These are phyloP conservation scores for Neodiprion pinetum DNA, from an alignment of 1,140 invertebrate species.

Conservation along the genomic window DNA sequence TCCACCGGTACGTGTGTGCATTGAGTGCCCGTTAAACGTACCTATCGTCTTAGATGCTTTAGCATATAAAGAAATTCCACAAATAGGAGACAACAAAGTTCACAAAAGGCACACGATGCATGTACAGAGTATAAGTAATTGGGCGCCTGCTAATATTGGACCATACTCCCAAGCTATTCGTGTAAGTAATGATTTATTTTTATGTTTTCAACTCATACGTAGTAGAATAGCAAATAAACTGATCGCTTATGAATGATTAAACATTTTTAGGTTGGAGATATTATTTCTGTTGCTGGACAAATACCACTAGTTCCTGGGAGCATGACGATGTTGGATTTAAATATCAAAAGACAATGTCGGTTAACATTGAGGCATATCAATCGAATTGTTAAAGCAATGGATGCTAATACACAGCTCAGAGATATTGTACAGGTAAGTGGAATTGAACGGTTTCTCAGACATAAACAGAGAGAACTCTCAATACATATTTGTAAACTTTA, in stretches of 20 bases:
- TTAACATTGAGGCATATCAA: constrained; percentile 83
- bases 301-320: constrained; percentile 88
- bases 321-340: constrained; percentile 74
- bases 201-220: constrained; percentile 18
- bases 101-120: constrained; percentile 80
- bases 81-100: constrained; percentile 49
- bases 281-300: constrained; percentile 89
- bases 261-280: constrained; percentile 71
- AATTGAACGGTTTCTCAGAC: background rate
- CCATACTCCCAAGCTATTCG: constrained; percentile 92
- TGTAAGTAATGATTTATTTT: constrained; percentile 58
- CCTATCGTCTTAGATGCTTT: constrained; percentile 81
- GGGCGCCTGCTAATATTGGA: constrained; percentile 95
- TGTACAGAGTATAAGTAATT: constrained; percentile 93
- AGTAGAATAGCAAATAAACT: background rate
- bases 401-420: constrained; percentile 74
- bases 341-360: constrained; percentile 77
- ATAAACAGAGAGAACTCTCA: too few species aligned
- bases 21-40: constrained; percentile 79
- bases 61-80: constrained; percentile 64
- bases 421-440: constrained; percentile 75
- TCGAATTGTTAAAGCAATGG: constrained; percentile 80
- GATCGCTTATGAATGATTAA: background rate
- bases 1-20: constrained; percentile 88
- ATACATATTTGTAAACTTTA: background rate